These are phyloP conservation scores for Drosophila hamatofila DNA, from an alignment of 2,888 invertebrate species.

Conservation along the genomic window DNA sequence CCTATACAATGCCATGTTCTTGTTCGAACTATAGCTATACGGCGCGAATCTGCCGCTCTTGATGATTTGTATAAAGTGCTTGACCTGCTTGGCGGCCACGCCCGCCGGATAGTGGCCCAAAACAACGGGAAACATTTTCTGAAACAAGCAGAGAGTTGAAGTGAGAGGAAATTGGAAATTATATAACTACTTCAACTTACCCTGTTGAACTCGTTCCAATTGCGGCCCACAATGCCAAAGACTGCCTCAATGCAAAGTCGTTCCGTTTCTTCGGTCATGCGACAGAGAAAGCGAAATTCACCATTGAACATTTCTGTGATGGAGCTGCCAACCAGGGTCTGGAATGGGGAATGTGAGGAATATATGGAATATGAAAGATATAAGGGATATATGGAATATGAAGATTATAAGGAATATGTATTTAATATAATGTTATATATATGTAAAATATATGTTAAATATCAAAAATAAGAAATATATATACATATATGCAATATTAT, in stretches of 20 bases:
- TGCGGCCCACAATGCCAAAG: slow-evolving; percentile 83
- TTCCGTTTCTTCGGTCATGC: slow-evolving; percentile 83
- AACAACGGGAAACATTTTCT: slow-evolving; percentile 88
- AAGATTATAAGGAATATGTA: no score
- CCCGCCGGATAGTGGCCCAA: slow-evolving; percentile 89
- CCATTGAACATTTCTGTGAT: slow-evolving; percentile 83
- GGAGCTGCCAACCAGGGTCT: slow-evolving; percentile 83
- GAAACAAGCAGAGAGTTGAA: slow-evolving; percentile 7
- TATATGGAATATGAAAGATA: neutral
- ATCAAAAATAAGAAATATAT: no score
- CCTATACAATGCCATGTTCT: slow-evolving; percentile 86
- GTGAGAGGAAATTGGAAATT: neutral
- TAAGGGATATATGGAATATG: neutral
- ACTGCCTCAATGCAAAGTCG: slow-evolving; percentile 83
- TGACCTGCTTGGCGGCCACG: slow-evolving; percentile 87
- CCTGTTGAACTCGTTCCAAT: slow-evolving; percentile 83
- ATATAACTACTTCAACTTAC: slow-evolving; percentile 48
- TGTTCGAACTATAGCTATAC: slow-evolving; percentile 87
- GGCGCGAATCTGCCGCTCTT: slow-evolving; percentile 85
- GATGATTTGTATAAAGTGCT: slow-evolving; percentile 87
- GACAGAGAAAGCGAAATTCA: slow-evolving; percentile 82
- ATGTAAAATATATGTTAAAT: no score
- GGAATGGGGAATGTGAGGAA: neutral
- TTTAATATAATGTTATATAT: no score
- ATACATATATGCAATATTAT: no score